A percentile compares a stretch with the other conserved stretches of the same genome.
These are phyloP conservation scores for Aphaenogaster floridana DNA, from an alignment of 1,140 invertebrate species.

Conservation along the genomic window DNA sequence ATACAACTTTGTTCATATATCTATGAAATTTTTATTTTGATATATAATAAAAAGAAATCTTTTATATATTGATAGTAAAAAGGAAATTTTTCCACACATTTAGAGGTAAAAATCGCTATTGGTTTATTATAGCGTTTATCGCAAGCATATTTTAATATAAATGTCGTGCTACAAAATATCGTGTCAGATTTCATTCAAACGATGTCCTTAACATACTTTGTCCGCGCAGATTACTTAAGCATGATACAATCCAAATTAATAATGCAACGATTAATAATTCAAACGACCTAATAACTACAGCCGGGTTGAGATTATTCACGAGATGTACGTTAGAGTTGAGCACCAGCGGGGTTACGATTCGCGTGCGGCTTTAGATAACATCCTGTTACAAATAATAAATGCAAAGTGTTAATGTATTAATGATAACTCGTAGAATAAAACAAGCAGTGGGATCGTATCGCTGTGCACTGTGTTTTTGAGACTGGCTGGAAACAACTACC, in stretches of 20 bases:
- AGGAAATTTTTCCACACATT: background rate
- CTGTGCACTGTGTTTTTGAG: background rate
- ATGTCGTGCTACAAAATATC: background rate
- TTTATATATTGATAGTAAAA: background rate
- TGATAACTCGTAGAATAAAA: background rate
- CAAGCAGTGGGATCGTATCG: background rate
- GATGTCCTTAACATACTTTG: slow-evolving; percentile 52
- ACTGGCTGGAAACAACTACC: background rate
- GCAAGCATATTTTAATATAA: slow-evolving; percentile 18
- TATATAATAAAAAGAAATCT: background rate
- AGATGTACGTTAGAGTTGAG: slow-evolving; percentile 3
- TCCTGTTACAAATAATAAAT: slow-evolving; percentile 28
- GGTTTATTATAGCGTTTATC: background rate
- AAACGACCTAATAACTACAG: slow-evolving; percentile 40
- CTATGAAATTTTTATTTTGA: background rate
- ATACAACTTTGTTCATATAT: background rate
- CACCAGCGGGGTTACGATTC: background rate
- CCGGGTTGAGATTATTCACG: slow-evolving; percentile 20
- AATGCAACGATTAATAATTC: slow-evolving; percentile 57
- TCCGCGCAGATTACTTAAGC: slow-evolving; percentile 6
- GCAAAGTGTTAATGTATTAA: slow-evolving; percentile 27
- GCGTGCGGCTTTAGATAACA: slow-evolving; percentile 52
- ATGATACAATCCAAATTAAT: slow-evolving; percentile 45
- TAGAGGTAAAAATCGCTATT: background rate
- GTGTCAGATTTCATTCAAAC: slow-evolving; percentile 30